Conservation (phyloP, 2,113 vertebrate genomes). For the Dicrurus megarhynchus region DNA sequence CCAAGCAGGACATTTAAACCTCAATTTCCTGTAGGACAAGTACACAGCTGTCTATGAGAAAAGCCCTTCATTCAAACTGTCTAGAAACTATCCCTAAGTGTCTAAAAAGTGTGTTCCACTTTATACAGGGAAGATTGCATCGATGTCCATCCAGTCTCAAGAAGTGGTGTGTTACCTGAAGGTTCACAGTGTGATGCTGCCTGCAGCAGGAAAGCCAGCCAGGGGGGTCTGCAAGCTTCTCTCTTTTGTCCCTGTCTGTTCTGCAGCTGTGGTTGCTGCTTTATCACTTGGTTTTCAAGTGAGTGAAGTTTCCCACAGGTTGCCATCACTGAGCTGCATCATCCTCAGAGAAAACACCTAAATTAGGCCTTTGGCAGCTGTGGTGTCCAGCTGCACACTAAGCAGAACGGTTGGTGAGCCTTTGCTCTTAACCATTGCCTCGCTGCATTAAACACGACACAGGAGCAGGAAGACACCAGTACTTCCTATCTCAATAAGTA, state of each 20-base stretch:
- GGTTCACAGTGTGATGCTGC: not conserved
- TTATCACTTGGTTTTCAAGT: not conserved
- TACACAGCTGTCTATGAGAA: not conserved
- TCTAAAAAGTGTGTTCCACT: not conserved
- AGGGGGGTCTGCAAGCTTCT: not conserved
- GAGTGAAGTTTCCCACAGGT: not conserved
- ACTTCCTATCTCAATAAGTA: not conserved
- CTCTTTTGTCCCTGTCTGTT: not conserved
- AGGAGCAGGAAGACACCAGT: not conserved
- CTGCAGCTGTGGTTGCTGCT: not conserved
- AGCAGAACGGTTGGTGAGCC: not conserved
- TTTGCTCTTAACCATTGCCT: not conserved
- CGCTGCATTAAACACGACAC: not conserved
- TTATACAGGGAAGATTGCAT: not conserved
- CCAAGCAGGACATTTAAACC: not conserved
- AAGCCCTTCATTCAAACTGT: not conserved
- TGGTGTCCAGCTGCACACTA: not conserved
- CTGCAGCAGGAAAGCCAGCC: not conserved
- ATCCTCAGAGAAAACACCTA: not conserved
- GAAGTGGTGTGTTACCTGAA: not conserved
- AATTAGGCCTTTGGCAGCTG: not conserved
- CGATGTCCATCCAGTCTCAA: rapidly evolving
- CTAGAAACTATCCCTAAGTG: not conserved
- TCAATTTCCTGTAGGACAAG: not conserved
- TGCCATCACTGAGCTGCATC: not conserved